Base-by-base conservation (phyloP, 2,113 vertebrate genomes). In the Trachemys scripta region DNA sequence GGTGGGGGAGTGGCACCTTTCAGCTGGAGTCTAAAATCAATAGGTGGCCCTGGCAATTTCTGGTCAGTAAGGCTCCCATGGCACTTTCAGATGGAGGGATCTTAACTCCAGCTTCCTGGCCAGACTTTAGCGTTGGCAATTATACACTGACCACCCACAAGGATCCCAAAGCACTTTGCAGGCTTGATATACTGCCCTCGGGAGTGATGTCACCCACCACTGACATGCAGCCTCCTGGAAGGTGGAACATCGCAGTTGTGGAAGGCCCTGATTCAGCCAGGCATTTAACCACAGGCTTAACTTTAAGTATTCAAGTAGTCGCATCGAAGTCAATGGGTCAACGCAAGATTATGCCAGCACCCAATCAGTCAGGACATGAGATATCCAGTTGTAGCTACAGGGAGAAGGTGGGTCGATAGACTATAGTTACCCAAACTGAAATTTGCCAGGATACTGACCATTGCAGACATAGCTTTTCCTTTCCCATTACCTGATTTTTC, bases 391-490 rank as follows among this genome's bases (percentile, higher is more conserved):
- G 12, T 80, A 92, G 90, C 47, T 57, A 79, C 35, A 91, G 50
- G 65, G 19, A 72, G 65, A 72, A 72, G 35, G 10, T 69, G 10
- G 19, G 22, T 65, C 88, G 90, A 93, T 95, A 92, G 93, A 95
- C 91, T 91, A 79, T 49, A 81, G 88, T 93, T 90, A 87, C 59
- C 91, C 82, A 13, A 35, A 88, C 54, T 96, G 95, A 96, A 95
- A 87, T 89, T 92, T 96, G 17, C 92, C 89, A 93, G 96, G 88
- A 90, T 76, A 81, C 31, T 94, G 89, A 92, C 81, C 85, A 79
- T 92, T 94, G 95, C 78, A 94, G 94, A 90, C 53, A 87, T 84
- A 91, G 80, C 65, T 90, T 96, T 90, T 95, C 94, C 92, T 92
- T 80, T 72, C 65, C 20, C 35, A 1, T 69, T 91, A 85, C 81